Conservation (phyloP, 2,113 vertebrate genomes). For the Lonchura striata region DNA sequence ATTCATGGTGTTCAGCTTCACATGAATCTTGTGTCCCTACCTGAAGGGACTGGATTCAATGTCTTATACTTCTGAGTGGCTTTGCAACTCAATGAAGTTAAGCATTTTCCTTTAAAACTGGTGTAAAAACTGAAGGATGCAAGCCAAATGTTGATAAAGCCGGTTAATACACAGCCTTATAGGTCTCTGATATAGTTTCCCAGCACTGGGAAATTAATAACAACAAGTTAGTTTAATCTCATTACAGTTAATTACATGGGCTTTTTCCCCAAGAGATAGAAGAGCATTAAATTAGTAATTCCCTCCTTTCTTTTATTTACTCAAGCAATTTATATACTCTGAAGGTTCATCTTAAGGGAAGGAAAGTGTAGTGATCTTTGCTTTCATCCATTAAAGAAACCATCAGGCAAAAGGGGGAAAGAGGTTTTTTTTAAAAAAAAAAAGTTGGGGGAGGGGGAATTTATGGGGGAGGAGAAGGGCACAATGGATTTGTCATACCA, state of each 20-base stretch:
- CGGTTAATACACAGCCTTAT: conserved; percentile 19
- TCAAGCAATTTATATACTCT: conserved; percentile 27
- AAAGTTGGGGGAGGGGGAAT: accelerated
- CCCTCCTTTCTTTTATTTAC: conserved; percentile 70
- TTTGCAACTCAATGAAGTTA: background rate
- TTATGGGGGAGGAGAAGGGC: background rate
- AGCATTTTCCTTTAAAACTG: background rate
- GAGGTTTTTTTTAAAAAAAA: background rate
- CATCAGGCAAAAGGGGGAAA: background rate
- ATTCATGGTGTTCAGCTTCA: background rate
- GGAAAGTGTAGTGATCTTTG: background rate
- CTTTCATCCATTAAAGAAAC: conserved; percentile 7
- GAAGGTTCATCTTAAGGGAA: conserved; percentile 35
- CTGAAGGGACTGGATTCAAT: background rate
- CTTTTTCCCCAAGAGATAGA: conserved; percentile 60
- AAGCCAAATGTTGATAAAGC: conserved; percentile 12
- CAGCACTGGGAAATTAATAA: conserved; percentile 64
- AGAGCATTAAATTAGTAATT: conserved; percentile 66
- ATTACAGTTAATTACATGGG: conserved; percentile 76
- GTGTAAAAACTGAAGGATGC: background rate
- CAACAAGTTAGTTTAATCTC: conserved; percentile 73
- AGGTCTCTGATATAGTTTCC: conserved; percentile 55
- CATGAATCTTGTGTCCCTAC: background rate
- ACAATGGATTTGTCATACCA: background rate
- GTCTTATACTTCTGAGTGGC: background rate